These are phyloP conservation scores for Sebastes variabilis DNA, from an alignment of 2,797 vertebrate species.

Conservation along the genomic window DNA sequence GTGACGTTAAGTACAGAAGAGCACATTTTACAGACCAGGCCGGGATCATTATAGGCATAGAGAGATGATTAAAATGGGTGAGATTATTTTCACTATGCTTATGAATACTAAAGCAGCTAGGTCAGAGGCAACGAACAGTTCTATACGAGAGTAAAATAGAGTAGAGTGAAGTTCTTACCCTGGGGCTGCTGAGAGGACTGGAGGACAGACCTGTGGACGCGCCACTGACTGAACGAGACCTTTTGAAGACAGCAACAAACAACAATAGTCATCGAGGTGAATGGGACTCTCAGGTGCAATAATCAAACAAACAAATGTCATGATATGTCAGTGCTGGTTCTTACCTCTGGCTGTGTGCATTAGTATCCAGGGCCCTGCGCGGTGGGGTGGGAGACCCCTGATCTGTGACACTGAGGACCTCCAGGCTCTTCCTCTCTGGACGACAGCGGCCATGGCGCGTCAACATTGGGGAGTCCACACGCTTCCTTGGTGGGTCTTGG, in stretches of 20 bases:
- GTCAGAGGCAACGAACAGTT: background rate
- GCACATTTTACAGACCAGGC: background rate
- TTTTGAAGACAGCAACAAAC: conserved; percentile 50
- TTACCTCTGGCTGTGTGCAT: conserved; percentile 92
- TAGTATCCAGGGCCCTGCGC: conserved; percentile 90
- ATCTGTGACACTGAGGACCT: conserved; percentile 91
- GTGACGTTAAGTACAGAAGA: background rate
- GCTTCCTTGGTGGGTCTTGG: conserved; percentile 86
- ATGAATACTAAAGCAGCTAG: background rate
- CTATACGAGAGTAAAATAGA: background rate
- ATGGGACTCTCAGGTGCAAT: background rate
- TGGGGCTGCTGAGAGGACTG: conserved; percentile 87
- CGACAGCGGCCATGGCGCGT: conserved; percentile 91
- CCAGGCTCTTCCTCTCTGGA: conserved; percentile 93
- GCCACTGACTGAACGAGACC: conserved; percentile 93
- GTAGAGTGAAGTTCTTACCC: conserved; percentile 81
- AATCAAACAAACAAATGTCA: background rate
- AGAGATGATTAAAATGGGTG: conserved; percentile 12
- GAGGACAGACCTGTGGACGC: conserved; percentile 91
- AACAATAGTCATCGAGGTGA: background rate
- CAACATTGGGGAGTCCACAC: conserved; percentile 93
- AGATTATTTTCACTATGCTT: background rate
- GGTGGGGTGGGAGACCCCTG: conserved; percentile 91
- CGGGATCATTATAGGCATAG: background rate
- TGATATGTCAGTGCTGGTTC: background rate